These are phyloP conservation scores for Atlantisia rogersi DNA, from an alignment of 2,113 vertebrate species.

Conservation along the genomic window DNA sequence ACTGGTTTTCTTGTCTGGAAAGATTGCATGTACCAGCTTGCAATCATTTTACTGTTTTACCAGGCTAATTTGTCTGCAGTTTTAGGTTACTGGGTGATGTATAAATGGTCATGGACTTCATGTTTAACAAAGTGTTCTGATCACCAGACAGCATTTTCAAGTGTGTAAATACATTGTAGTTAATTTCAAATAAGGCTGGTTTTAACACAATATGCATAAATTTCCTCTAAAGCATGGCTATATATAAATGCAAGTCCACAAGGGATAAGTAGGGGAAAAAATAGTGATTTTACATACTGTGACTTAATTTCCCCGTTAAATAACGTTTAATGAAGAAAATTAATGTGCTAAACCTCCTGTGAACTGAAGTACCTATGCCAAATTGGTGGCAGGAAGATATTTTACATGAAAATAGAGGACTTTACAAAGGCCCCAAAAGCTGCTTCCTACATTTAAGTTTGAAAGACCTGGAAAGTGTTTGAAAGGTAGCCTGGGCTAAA, in stretches of 20 bases:
- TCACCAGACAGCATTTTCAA: background rate
- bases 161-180: background rate
- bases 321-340: background rate
- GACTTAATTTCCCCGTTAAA: background rate
- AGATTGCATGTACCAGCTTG: background rate
- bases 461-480: constrained; percentile 26
- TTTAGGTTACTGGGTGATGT: constrained; percentile 15
- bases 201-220: background rate
- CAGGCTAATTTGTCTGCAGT: background rate
- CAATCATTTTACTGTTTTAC: background rate
- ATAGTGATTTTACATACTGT: background rate
- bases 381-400: background rate
- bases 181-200: background rate
- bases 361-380: background rate
- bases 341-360: background rate
- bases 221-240: background rate
- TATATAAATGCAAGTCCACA: background rate
- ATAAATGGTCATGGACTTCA: background rate
- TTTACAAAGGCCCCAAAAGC: background rate
- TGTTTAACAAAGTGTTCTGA: constrained; percentile 1
- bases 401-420: background rate
- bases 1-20: background rate
- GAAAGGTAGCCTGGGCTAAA: constrained; percentile 61
- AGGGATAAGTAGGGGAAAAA: background rate
- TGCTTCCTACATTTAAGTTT: background rate